Evolutionary conservation across 2,888 invertebrate species (phyloP), one percentile per base, ranked within the genome.

Genomic region (Parnassius apollo): DNA sequence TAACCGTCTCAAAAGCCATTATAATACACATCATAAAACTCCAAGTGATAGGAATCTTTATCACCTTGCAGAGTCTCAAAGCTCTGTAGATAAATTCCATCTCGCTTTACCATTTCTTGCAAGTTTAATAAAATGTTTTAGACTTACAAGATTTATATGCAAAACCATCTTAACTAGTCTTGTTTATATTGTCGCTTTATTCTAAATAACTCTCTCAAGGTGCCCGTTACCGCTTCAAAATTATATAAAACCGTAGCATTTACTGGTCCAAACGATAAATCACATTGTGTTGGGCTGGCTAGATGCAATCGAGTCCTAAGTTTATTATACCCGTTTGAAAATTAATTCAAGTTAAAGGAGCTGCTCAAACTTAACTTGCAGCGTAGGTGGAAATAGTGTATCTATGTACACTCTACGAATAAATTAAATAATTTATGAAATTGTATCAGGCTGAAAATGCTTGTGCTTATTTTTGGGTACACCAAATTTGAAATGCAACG

Each of bases 311-410:
- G 45, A 53, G 53, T 42, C 49, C 57, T 45, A 50, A 57, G 57
- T 64, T 64, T 64, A 64, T 64, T 64, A 64, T 13, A 53, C 57
- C 50, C 35, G 50, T 45, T 61, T 49, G 44, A 13, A 57, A 60
- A 64, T 64, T 64, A 64, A 64, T 64, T 64, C 64, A 54, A 64
- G 60, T 64, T 63, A 42, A 49, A 35, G 64, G 53, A 64, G 64
- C 51, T 9, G 45, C 52, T 51, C 49, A 7, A 55, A 50, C 52
- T 54, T 13, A 25, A 25, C 9, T 53, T 62, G 35, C 53, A 59
- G 7, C n/a, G 64, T 64, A 57, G 64, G 64, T 45, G 48, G 64
- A 45, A 44, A 56, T 57, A 64, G 60, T 64, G 53, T 35, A 42
- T 60, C 57, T 60, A 60, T 49, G 49, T 13, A 57, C 12, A 45